Evolutionary conservation across 2,113 vertebrate species (phyloP), one percentile per base, ranked within the genome.

Genomic region (Ascaphus truei): DNA sequence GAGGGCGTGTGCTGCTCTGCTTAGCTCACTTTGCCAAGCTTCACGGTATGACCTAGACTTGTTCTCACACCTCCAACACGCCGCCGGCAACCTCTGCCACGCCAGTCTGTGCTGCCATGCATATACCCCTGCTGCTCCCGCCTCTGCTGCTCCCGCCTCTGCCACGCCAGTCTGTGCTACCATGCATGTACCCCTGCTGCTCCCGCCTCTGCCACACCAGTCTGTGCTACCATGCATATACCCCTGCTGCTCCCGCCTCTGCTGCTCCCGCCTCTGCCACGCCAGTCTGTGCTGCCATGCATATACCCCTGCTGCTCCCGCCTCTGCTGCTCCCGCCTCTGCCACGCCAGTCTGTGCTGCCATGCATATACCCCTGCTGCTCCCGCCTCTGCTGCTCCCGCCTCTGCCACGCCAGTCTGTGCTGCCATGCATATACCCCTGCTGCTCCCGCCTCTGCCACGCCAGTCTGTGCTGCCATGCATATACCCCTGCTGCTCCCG

Each of bases 241-340:
- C 30, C 51, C 52, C 68, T 30, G 37, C 15, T 59, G 51, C 51
- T 67, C 47, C 43, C 60, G 63, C 71, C 25, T 26, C 4, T 29
- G n/a, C n/a, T n/a, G n/a, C n/a, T n/a, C n/a, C n/a, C 56, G 22
- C 23, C 45, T 48, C 52, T 65, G 74, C 66, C 68, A 72, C 61
- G 72, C 65, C 61, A 59, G 11, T 58, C 9, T 25, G 5, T 33
- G 31, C n/a, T n/a, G n/a, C n/a, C n/a, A n/a, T n/a, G n/a, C n/a
- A n/a, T n/a, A n/a, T n/a, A n/a, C n/a, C n/a, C n/a, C n/a, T n/a
- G n/a, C n/a, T n/a, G n/a, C n/a, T n/a, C n/a, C n/a, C n/a, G n/a
- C n/a, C n/a, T n/a, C n/a, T n/a, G n/a, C n/a, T n/a, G n/a, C n/a
- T n/a, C n/a, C n/a, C n/a, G n/a, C n/a, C n/a, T n/a, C n/a, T n/a